A percentile compares a stretch with the other conserved stretches of the same genome.
Evolutionary conservation across 2,113 vertebrate genomes (phyloP).

Genomic region (Trochalopteron elliotii): DNA sequence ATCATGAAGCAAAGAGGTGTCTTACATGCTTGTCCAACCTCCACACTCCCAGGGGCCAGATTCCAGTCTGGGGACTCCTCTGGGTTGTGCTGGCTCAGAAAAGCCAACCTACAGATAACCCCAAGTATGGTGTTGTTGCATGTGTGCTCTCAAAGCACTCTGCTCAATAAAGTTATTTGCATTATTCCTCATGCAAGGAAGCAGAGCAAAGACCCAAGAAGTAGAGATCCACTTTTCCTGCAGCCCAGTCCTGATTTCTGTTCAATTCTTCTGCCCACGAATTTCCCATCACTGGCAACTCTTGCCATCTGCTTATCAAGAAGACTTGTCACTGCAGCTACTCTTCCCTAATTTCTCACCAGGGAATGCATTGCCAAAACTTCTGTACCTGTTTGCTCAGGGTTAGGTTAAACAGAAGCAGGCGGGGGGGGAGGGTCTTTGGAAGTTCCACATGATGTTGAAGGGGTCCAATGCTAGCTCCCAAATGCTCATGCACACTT

Average conservation of each 20-base stretch:
- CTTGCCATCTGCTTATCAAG: neutral
- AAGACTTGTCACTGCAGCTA: neutral
- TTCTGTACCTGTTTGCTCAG: neutral
- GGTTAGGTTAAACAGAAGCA: neutral
- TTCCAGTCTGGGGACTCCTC: neutral
- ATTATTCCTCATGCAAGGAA: neutral
- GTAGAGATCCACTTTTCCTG: neutral
- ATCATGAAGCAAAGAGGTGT: neutral
- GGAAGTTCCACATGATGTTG: accelerated
- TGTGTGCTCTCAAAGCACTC: neutral
- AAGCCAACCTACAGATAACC: neutral
- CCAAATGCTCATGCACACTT: neutral
- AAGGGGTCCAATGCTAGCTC: neutral
- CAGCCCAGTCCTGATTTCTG: neutral
- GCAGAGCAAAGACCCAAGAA: neutral
- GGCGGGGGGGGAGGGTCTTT: neutral
- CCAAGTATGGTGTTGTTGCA: accelerated
- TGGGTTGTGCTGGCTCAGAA: accelerated
- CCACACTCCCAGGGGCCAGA: neutral
- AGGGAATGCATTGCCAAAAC: neutral
- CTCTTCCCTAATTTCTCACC: neutral
- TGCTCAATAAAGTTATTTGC: neutral
- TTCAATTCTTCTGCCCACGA: neutral
- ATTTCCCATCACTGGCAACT: neutral
- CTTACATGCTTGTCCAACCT: neutral